Conservation (phyloP, 1,140 invertebrate genomes). For the Lepidotrigona ventralis region DNA sequence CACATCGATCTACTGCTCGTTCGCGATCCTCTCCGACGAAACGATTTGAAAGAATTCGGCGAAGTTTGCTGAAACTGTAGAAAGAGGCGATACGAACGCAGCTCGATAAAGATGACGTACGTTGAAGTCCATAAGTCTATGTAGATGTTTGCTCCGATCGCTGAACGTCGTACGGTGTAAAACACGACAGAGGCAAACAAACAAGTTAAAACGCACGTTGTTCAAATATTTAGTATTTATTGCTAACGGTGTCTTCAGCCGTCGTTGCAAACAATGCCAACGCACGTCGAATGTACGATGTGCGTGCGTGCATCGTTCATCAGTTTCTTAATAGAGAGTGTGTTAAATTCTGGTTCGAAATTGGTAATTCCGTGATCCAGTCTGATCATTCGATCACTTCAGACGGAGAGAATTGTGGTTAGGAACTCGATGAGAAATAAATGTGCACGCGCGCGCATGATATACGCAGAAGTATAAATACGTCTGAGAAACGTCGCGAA, state of each 20-base stretch:
- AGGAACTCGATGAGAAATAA: not conserved
- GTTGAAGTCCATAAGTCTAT: not conserved
- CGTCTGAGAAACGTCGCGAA: not conserved
- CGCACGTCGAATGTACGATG: not conserved
- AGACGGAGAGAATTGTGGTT: too few relatives aligned
- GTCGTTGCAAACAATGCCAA: slow-evolving; percentile 23
- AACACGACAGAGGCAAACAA: too few relatives aligned
- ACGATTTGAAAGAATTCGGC: not conserved
- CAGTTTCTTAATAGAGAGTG: not conserved
- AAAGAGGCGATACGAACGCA: not conserved
- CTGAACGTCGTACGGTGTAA: not conserved
- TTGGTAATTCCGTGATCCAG: not conserved
- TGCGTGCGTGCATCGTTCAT: not conserved
- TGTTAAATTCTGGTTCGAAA: not conserved
- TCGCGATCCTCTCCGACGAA: not conserved
- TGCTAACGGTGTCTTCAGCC: not conserved
- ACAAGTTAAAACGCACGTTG: not conserved
- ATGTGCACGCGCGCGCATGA: not conserved
- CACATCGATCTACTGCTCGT: not conserved
- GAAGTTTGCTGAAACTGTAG: not conserved
- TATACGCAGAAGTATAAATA: not conserved
- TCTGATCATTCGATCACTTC: not conserved
- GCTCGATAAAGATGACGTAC: not conserved
- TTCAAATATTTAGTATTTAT: not conserved
- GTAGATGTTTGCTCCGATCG: not conserved